A percentile compares a stretch with the other conserved stretches of the same genome.
Conservation (phyloP, 2,888 invertebrate genomes). For the Cephus pulcher region DNA sequence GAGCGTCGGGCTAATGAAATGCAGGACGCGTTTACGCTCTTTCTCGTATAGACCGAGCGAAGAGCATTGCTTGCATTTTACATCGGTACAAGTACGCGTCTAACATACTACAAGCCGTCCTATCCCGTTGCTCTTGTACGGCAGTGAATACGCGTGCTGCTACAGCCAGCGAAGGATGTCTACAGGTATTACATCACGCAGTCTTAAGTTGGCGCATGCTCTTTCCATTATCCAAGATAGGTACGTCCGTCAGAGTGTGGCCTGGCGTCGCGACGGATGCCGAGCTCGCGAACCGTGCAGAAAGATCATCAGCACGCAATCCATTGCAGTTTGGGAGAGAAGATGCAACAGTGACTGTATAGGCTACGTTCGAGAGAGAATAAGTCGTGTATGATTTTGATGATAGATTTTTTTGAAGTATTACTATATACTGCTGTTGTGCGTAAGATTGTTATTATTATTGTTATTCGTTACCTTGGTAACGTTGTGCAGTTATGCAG, state of each 20-base stretch:
- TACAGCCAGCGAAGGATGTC: background rate
- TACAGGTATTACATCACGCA: background rate
- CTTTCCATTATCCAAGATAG: background rate
- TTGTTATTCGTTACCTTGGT: background rate
- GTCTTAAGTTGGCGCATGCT: background rate
- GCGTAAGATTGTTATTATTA: background rate
- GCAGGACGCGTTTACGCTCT: conserved; percentile 25
- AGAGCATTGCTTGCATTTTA: conserved; percentile 40
- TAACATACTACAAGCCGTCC: conserved; percentile 14
- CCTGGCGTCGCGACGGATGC: background rate
- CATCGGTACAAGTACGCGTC: conserved; percentile 24
- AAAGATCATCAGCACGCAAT: background rate
- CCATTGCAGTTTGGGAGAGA: background rate
- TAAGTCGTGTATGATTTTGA: background rate
- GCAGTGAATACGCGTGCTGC: background rate
- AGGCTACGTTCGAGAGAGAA: background rate
- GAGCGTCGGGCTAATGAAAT: conserved; percentile 1
- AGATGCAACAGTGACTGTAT: background rate
- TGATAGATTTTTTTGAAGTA: background rate
- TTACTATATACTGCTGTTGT: no score
- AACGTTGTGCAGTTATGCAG: background rate
- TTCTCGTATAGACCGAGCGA: conserved; percentile 29
- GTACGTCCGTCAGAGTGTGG: background rate
- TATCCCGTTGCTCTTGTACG: background rate
- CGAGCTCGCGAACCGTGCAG: background rate